Conservation (phyloP, 2,888 invertebrate species). For the Drosophila fulvimacula region DNA sequence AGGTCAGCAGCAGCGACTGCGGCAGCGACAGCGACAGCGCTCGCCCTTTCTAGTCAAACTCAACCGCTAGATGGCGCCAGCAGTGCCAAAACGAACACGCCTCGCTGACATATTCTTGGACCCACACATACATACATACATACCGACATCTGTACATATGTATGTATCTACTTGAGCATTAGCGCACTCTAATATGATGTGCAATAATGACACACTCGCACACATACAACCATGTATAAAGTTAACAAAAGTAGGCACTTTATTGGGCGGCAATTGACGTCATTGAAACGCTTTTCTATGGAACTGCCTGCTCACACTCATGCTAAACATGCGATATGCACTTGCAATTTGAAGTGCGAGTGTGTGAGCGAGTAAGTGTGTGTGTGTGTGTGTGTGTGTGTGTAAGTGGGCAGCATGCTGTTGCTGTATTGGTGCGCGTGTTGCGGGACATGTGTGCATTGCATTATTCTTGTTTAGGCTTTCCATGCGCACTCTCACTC, state of each 20-base stretch:
- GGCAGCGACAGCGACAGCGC: conserved; percentile 4
- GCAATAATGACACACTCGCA: conserved; percentile 8
- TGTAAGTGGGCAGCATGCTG: conserved; percentile 44
- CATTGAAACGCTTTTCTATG: conserved; percentile 58
- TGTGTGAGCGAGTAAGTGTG: conserved; percentile 13
- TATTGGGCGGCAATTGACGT: conserved; percentile 66
- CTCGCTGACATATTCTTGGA: neutral
- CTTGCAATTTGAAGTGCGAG: conserved; percentile 58
- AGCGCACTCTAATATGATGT: conserved; percentile 14
- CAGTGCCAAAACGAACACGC: conserved; percentile 23
- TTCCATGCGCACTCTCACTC: conserved; percentile 61
- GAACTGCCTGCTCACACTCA: conserved; percentile 45
- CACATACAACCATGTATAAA: neutral
- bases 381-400: conserved; percentile 25
- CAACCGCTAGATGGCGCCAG: conserved; percentile 51
- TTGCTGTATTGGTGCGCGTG: conserved; percentile 69
- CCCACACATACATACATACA: neutral
- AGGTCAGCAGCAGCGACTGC: conserved; percentile 50
- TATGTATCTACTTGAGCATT: conserved; percentile 1
- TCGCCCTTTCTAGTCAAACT: conserved; percentile 50
- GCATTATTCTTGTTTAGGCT: conserved; percentile 72
- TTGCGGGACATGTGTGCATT: conserved; percentile 59
- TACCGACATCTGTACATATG: no score
- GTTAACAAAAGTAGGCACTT: conserved; percentile 36
- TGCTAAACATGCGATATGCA: conserved; percentile 48